A percentile compares a stretch with the other conserved stretches of the same genome.
These are phyloP conservation scores for Luffia ferchaultella DNA, from an alignment of 2,888 invertebrate species.

Conservation along the genomic window DNA sequence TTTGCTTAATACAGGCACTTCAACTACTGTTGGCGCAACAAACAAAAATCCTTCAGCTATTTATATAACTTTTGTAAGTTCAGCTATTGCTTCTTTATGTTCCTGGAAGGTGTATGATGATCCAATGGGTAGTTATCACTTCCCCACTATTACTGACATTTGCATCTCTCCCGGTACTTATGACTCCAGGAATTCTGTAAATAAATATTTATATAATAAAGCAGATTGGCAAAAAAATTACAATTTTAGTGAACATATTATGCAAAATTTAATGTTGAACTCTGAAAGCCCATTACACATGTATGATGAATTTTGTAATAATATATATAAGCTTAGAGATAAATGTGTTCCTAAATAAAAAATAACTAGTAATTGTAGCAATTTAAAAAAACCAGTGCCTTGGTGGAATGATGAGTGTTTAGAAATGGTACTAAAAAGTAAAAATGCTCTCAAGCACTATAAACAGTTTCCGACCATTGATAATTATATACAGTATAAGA, in stretches of 20 bases:
- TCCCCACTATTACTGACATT: neutral
- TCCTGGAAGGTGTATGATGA: neutral
- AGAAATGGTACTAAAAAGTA: too few relatives aligned
- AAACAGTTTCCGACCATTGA: too few relatives aligned
- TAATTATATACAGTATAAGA: neutral
- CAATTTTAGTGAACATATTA: too few relatives aligned
- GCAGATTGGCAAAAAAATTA: neutral
- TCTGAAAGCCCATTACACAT: too few relatives aligned
- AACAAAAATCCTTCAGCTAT: neutral
- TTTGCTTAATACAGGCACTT: conserved; percentile 7
- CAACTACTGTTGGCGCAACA: neutral
- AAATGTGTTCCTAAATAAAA: too few relatives aligned
- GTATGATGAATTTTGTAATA: too few relatives aligned
- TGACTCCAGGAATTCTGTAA: neutral
- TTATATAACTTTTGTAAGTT: conserved; percentile 2
- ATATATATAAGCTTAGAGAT: too few relatives aligned
- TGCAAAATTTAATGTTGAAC: too few relatives aligned
- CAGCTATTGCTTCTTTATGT: neutral
- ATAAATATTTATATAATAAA: neutral
- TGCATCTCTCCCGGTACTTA: neutral
- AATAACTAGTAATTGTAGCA: too few relatives aligned
- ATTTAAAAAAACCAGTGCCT: too few relatives aligned
- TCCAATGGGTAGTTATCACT: neutral
- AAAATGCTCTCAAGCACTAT: too few relatives aligned
- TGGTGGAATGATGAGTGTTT: too few relatives aligned